These are phyloP conservation scores for Ostrea edulis DNA, from an alignment of 1,140 invertebrate species.

Conservation along the genomic window DNA sequence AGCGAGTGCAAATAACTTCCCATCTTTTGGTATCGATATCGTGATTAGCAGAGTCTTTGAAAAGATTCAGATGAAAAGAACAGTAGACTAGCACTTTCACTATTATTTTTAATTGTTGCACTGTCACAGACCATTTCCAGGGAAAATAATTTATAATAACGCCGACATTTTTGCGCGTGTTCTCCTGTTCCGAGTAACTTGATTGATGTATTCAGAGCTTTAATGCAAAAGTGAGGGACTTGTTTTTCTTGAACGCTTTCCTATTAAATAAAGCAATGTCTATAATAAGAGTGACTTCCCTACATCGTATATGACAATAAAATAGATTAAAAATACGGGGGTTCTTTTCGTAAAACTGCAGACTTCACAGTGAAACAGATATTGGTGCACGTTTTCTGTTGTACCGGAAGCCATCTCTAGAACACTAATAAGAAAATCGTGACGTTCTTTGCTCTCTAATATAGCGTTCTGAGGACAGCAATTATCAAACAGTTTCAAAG, in stretches of 20 bases:
- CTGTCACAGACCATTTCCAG: conserved; percentile 29
- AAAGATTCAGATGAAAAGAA: conserved; percentile 36
- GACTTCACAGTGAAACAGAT: too few species aligned
- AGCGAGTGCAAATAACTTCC: conserved; percentile 34
- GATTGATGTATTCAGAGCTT: neutral
- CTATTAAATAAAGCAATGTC: too few species aligned
- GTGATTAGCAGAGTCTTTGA: conserved; percentile 18
- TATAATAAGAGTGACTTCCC: too few species aligned
- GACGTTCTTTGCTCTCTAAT: neutral
- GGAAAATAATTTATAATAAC: conserved; percentile 24
- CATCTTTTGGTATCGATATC: conserved; percentile 29
- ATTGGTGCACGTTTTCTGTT: too few species aligned
- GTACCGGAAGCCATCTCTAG: too few species aligned
- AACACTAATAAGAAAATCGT: neutral
- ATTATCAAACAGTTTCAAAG: neutral
- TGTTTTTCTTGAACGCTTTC: neutral
- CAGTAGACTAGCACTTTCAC: conserved; percentile 22
- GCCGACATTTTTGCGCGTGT: neutral
- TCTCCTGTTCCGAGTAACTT: neutral
- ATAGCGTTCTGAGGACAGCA: neutral
- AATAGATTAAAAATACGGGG: too few species aligned
- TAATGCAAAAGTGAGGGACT: neutral
- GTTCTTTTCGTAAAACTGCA: too few species aligned
- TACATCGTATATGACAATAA: too few species aligned
- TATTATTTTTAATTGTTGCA: conserved; percentile 34